Evolutionary conservation across 2,113 vertebrate species (phyloP).

Genomic region (Pyxicephalus adspersus): DNA sequence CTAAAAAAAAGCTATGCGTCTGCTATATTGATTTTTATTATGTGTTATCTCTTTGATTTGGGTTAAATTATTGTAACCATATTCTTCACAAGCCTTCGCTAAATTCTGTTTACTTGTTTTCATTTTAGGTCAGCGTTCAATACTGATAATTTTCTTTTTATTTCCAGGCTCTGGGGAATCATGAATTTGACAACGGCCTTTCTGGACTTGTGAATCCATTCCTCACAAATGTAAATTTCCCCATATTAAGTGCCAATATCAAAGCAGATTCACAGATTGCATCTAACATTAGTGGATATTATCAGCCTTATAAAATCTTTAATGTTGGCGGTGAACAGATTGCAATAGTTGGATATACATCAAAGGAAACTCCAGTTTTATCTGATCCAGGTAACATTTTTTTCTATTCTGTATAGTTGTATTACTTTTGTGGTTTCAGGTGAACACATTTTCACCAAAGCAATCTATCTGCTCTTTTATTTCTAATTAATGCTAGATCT

Average conservation of each 20-base stretch:
- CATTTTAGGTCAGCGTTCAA: neutral
- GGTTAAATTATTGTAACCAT: too few relatives aligned
- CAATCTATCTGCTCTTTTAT: neutral
- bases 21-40: too few relatives aligned
- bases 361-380: conserved; percentile 83
- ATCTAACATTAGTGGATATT: conserved; percentile 71
- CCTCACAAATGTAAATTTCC: conserved; percentile 74
- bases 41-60: too few relatives aligned
- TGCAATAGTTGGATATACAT: conserved; percentile 90
- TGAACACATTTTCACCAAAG: neutral
- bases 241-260: conserved; percentile 88
- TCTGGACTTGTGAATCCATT: conserved; percentile 85
- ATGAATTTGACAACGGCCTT: conserved; percentile 92
- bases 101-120: neutral
- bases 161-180: conserved; percentile 87
- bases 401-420: conserved; percentile 9
- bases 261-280: conserved; percentile 68
- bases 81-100: too few relatives aligned
- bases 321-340: conserved; percentile 72
- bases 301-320: conserved; percentile 76
- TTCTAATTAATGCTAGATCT: neutral
- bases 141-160: conserved; percentile 41
- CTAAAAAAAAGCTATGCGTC: too few relatives aligned
- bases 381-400: conserved; percentile 81
- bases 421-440: neutral